phyloP scores from a whole-genome alignment of 2,113 vertebrate species.

The Ochotona curzoniae region DNA sequence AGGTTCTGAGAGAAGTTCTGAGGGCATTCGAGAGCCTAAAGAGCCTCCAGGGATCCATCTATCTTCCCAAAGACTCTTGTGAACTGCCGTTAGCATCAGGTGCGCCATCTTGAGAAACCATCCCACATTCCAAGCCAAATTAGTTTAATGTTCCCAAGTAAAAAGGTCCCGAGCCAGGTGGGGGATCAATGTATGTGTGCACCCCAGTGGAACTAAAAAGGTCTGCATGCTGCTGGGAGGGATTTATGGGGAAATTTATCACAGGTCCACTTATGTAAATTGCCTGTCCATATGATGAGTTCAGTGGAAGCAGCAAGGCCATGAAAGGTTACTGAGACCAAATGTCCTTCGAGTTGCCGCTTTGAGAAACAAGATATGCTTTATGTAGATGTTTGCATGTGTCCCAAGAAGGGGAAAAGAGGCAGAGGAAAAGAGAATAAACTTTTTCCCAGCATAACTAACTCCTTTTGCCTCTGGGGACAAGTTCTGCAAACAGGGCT shows the following conservation, averaged over 20 bases:
- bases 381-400: constrained; percentile 52
- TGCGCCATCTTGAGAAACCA: constrained; percentile 99
- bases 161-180: constrained; percentile 93
- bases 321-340: constrained; percentile 79
- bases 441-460: not conserved
- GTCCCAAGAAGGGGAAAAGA: not conserved
- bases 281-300: constrained; percentile 85
- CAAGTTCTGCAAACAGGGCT: not conserved
- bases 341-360: constrained; percentile 68
- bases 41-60: constrained; percentile 92
- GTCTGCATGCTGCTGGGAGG: constrained; percentile 92
- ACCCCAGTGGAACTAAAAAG: constrained; percentile 95
- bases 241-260: constrained; percentile 88
- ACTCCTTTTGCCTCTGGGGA: not conserved
- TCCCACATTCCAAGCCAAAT: constrained; percentile 96
- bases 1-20: constrained; percentile 86
- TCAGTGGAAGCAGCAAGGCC: constrained; percentile 75
- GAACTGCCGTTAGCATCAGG: constrained; percentile 98
- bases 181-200: constrained; percentile 87
- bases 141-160: constrained; percentile 96
- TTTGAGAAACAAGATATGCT: constrained; percentile 77
- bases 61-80: constrained; percentile 91
- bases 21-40: constrained; percentile 90
- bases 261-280: constrained; percentile 88
- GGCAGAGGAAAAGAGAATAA: not conserved